Conservation (phyloP, 2,888 invertebrate genomes). For the Lathronympha strigana region DNA sequence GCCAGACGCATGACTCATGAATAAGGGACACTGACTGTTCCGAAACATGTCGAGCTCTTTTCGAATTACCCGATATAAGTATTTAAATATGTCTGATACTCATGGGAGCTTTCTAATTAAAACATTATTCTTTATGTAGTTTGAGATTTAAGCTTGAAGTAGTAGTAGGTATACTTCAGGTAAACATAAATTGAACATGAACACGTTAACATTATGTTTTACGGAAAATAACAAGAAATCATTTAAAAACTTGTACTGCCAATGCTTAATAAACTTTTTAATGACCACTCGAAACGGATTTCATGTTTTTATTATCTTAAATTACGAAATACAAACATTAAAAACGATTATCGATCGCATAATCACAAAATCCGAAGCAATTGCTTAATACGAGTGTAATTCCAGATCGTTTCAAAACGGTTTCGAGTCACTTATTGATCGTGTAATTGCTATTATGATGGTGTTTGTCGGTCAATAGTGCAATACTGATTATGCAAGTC, state of each 20-base stretch:
- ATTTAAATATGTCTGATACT: no score
- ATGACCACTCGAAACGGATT: conserved; percentile 2
- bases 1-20: no score
- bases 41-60: no score
- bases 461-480: conserved; percentile 17
- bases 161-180: no score
- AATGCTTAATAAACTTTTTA: not conserved
- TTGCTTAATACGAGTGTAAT: conserved; percentile 23
- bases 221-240: not conserved
- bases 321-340: conserved; percentile 11
- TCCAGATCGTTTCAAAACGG: conserved; percentile 2
- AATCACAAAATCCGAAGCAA: conserved; percentile 4
- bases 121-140: no score
- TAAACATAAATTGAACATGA: no score
- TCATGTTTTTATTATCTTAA: conserved; percentile 1
- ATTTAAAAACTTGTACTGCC: not conserved
- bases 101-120: no score
- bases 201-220: not conserved
- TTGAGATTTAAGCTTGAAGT: no score
- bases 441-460: conserved; percentile 18
- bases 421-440: conserved; percentile 12
- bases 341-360: conserved; percentile 15
- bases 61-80: no score
- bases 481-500: conserved; percentile 26
- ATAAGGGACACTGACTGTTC: no score